Conservation (phyloP, 2,888 invertebrate species). For the Amblyjoppa proteus region DNA sequence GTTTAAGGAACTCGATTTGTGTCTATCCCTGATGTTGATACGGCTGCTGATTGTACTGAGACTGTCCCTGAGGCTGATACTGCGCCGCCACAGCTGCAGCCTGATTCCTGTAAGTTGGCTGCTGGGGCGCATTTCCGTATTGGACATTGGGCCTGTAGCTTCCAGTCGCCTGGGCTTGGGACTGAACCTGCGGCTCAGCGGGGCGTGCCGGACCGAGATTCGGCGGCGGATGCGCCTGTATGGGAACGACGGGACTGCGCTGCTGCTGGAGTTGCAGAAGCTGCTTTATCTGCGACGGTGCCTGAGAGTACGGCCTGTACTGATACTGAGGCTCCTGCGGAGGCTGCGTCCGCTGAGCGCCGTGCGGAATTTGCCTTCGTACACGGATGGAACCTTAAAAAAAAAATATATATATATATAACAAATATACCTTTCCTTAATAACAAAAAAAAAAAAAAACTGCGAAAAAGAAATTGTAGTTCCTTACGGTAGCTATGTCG, state of each 20-base stretch:
- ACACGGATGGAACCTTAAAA: slow-evolving; percentile 58
- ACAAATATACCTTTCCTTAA: too few species aligned
- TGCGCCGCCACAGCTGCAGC: slow-evolving; percentile 68
- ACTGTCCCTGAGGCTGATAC: slow-evolving; percentile 65
- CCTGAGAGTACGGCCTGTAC: slow-evolving; percentile 78
- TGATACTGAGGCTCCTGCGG: slow-evolving; percentile 69
- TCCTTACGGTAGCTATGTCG: too few species aligned
- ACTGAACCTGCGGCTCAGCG: slow-evolving; percentile 65
- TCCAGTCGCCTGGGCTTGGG: slow-evolving; percentile 69
- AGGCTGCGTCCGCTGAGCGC: slow-evolving; percentile 63
- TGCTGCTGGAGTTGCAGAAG: slow-evolving; percentile 79
- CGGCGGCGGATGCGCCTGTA: slow-evolving; percentile 77
- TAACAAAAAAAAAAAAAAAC: neutral
- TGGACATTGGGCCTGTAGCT: slow-evolving; percentile 78
- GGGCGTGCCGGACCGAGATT: slow-evolving; percentile 70
- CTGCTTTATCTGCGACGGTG: slow-evolving; percentile 79
- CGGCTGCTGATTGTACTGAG: slow-evolving; percentile 70
- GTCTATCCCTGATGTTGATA: slow-evolving; percentile 39
- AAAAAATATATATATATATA: too few species aligned
- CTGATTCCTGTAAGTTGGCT: slow-evolving; percentile 76
- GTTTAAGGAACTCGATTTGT: neutral
- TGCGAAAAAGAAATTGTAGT: neutral
- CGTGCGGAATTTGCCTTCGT: slow-evolving; percentile 61
- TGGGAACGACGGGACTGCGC: slow-evolving; percentile 79
- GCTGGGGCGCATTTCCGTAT: slow-evolving; percentile 75